Evolutionary conservation across 2,888 invertebrate genomes (phyloP), one percentile per base, ranked within the genome.

Genomic region (Orthonevra nobilis): DNA sequence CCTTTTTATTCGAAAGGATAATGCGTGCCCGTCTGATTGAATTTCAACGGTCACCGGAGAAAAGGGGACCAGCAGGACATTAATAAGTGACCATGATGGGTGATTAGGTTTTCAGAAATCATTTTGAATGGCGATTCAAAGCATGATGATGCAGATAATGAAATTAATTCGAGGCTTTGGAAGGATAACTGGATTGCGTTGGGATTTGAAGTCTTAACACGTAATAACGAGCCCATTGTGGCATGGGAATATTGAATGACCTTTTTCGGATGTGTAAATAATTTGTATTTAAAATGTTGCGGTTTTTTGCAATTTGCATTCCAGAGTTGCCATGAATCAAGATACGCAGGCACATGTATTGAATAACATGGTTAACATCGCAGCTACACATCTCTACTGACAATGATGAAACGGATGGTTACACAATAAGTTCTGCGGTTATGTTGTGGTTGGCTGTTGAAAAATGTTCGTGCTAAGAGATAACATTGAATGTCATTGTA

Each of bases 361-460:
- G 48, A 63, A 63, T 50, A 44, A 28, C 32, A 19, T 36, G 15
- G 20, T 19, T 50, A 34, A 34, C 10, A 36, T 63, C 58, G 52
- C 56, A 42, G 28, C 38, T n/a, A n/a, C n/a, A n/a, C 40, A 54
- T 70, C 52, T 28, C 70, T 26, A 34, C 52, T 64, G 58, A 40
- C 64, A 64, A 32, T 70, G 44, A 70, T 46, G 60, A 34, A 66
- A 74, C 52, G 66, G 30, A 40, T 61, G 54, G 60, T 77, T 70
- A 70, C 34, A 46, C 60, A 70, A 70, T 66, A 20, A 63, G 26
- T 66, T 63, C 42, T 64, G 77, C 15, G 77, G 77, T 70, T 32
- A 23, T 60, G 74, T 61, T 68, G 68, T 6, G 74, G 68, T 60
- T 46, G 30, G 32, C 56, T 56, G 34, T 44, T 34, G 46, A n/a